Evolutionary conservation across 2,113 vertebrate genomes (phyloP).

Genomic region (Festucalex cinctus): DNA sequence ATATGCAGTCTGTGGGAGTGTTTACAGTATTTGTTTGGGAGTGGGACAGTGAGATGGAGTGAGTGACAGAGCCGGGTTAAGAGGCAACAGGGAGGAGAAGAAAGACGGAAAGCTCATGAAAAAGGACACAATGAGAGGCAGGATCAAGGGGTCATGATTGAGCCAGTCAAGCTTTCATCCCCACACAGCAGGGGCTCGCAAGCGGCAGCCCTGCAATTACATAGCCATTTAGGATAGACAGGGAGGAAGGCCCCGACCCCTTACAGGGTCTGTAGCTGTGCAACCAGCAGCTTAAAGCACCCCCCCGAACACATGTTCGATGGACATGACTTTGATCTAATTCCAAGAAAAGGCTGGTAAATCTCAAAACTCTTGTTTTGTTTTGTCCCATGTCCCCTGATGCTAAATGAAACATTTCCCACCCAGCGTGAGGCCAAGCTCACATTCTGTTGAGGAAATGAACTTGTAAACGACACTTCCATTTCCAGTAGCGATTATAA

Average conservation of each 20-base stretch:
- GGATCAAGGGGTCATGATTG: slow-evolving; percentile 56
- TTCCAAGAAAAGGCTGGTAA: slow-evolving; percentile 6
- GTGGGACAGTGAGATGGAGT: neutral
- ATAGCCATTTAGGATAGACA: slow-evolving; percentile 56
- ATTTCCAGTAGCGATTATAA: neutral
- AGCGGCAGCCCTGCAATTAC: slow-evolving; percentile 64
- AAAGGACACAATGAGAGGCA: slow-evolving; percentile 40
- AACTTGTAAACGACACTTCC: neutral
- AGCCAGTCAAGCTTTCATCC: slow-evolving; percentile 58
- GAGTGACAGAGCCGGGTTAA: slow-evolving; percentile 2
- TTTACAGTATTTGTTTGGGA: slow-evolving; percentile 20
- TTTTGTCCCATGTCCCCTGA: neutral
- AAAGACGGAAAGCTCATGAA: slow-evolving; percentile 18
- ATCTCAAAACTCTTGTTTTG: neutral
- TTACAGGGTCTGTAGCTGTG: slow-evolving; percentile 25
- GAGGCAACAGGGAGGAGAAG: slow-evolving; percentile 24
- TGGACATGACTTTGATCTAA: slow-evolving; percentile 10
- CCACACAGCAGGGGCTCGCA: slow-evolving; percentile 45
- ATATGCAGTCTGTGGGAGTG: too few species aligned
- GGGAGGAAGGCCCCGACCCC: slow-evolving; percentile 23
- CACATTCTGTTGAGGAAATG: neutral
- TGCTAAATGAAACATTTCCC: slow-evolving; percentile 23
- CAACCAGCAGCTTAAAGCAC: slow-evolving; percentile 21
- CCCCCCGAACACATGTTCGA: slow-evolving; percentile 2
- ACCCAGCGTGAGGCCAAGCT: neutral